Evolutionary conservation across 92 coral and sea anemone species (phyloP), one percentile per base, ranked within the genome.

Genomic region (Epizoanthus stellaris): DNA sequence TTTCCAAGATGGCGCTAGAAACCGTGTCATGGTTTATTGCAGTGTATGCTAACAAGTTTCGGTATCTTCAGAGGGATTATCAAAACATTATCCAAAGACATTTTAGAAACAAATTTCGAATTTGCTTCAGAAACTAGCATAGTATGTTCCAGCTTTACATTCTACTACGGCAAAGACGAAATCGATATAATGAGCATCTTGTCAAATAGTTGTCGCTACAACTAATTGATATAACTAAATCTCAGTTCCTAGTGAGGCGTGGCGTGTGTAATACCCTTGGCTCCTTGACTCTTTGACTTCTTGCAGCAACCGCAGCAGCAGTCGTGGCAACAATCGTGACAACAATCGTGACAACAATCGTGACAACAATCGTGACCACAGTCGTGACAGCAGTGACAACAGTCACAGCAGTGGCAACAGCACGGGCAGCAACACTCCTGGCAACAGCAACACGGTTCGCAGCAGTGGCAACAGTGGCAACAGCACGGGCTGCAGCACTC

Each of bases 401-500:
- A 5, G 88, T 82, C 77, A 39, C 79, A 76, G 30, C 91, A 83
- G 56, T 75, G 82, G 75, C 89, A 85, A n/a, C 92, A 89, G 43
- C 92, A 89, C 6, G 67, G 81, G 67, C 76, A 56, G 59, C 89
- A 85, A 66, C 92, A 90, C 30, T 89, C 88, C 67, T 87, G 86
- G 57, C 84, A 71, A 43, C 98, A 93, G 77, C 87, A 76, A 56
- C 93, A 91, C 7, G 89, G 92, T 42, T 88, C 89, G 38, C 94
- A 91, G 25, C 92, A 88, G 72, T 84, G 90, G 71, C 95, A 91
- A 84, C 92, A 86, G 61, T 82, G 92, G 23, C 90, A 84, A 70
- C 93, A 90, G 17, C 86, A 76, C 53, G 69, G 71, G 38, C 95
- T 90, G 66, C 96, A 76, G 56, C 82, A 79, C 2, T 63, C 70